These are phyloP conservation scores for Ibycter americanus DNA, from an alignment of 2,797 vertebrate genomes.

Conservation along the genomic window DNA sequence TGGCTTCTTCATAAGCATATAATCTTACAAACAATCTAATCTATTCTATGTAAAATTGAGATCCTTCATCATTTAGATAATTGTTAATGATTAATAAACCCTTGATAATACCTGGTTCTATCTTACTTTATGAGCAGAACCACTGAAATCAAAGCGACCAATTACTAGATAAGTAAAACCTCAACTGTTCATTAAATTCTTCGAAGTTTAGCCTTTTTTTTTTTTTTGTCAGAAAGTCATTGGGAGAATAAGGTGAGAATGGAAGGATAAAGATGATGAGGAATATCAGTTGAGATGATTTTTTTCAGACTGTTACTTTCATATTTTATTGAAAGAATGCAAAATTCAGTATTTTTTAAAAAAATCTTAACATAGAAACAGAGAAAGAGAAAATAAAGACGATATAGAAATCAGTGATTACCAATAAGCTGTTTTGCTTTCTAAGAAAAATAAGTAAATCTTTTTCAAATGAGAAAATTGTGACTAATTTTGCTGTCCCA, in stretches of 20 bases:
- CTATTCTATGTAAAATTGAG: slow-evolving; percentile 16
- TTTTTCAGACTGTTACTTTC: background rate
- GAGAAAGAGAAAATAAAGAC: background rate
- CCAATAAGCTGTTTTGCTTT: no score
- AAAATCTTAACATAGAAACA: background rate
- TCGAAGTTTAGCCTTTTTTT: background rate
- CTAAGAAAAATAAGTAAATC: background rate
- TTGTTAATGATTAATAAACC: slow-evolving; percentile 29
- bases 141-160: slow-evolving; percentile 23
- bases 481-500: background rate
- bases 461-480: background rate
- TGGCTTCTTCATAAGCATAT: background rate
- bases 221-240: background rate
- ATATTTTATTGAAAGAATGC: background rate
- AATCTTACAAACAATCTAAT: slow-evolving; percentile 25
- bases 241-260: background rate
- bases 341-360: background rate
- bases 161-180: slow-evolving; percentile 30
- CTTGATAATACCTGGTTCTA: slow-evolving; percentile 16
- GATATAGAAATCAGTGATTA: no score
- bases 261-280: background rate
- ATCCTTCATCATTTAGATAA: slow-evolving; percentile 25
- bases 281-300: background rate
- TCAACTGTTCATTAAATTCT: background rate
- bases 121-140: background rate